Conservation (phyloP, 1,140 invertebrate genomes). For the Drosophila serrata region DNA sequence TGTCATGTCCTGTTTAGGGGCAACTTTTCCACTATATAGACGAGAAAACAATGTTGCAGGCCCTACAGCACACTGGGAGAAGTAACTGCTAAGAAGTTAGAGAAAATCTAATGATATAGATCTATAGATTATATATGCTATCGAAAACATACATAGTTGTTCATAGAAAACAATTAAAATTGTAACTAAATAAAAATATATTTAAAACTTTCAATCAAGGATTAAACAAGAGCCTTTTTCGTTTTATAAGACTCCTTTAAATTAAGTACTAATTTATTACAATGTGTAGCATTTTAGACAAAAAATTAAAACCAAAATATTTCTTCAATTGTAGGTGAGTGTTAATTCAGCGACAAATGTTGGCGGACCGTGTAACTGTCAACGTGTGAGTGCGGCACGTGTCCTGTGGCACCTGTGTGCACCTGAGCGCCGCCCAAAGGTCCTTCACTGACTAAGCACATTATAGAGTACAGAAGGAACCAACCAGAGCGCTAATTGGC, state of each 20-base stretch:
- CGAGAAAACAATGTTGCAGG: slow-evolving; percentile 73
- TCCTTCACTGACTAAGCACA: slow-evolving; percentile 72
- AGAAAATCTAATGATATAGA: neutral
- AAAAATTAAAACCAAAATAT: neutral
- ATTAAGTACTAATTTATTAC: neutral
- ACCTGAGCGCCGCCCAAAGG: slow-evolving; percentile 35
- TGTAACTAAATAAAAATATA: neutral
- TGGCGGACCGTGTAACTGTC: slow-evolving; percentile 15
- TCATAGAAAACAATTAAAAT: neutral
- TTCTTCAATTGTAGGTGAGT: slow-evolving; percentile 2
- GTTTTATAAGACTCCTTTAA: too few species aligned
- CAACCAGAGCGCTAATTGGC: slow-evolving; percentile 67
- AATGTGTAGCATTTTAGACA: accelerated
- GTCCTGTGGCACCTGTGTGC: slow-evolving; percentile 49
- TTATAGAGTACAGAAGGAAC: slow-evolving; percentile 46
- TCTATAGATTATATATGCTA: neutral
- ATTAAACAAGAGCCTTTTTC: neutral
- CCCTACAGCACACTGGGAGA: slow-evolving; percentile 5
- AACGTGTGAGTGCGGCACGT: slow-evolving; percentile 51
- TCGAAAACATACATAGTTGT: neutral
- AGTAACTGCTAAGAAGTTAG: too few species aligned
- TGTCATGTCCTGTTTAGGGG: slow-evolving; percentile 64
- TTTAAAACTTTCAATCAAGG: neutral
- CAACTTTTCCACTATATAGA: slow-evolving; percentile 71
- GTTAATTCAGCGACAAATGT: slow-evolving; percentile 22